Evolutionary conservation across 2,797 vertebrate species (phyloP).

Genomic region (Avahi laniger): DNA sequence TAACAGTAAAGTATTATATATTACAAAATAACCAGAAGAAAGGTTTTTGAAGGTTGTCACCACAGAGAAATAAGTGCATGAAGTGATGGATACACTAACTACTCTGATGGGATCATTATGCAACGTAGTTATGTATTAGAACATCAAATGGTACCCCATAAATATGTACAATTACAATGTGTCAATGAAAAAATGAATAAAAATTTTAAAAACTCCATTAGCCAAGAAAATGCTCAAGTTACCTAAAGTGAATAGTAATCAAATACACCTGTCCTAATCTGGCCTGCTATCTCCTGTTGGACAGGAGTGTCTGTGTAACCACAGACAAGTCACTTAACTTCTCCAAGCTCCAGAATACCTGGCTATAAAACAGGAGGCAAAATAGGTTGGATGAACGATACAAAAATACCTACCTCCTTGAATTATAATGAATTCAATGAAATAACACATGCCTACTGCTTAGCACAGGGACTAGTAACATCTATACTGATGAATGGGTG

Average conservation of each 20-base stretch:
- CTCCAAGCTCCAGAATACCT: not conserved
- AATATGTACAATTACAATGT: not conserved
- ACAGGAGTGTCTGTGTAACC: not conserved
- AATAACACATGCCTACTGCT: not conserved
- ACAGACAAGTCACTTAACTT: not conserved
- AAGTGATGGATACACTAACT: not conserved
- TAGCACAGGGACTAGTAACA: not conserved
- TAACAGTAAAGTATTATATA: not conserved
- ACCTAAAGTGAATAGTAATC: not conserved
- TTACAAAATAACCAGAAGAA: not conserved
- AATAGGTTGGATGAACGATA: not conserved
- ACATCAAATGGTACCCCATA: not conserved
- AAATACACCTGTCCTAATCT: not conserved
- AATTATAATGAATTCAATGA: not conserved
- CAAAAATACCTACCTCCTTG: not conserved
- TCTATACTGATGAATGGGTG: too few relatives aligned
- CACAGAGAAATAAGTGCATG: not conserved
- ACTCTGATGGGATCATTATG: not conserved
- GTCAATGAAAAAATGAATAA: not conserved
- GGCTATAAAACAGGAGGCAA: not conserved
- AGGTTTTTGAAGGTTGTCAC: not conserved
- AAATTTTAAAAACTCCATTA: not conserved
- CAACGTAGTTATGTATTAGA: not conserved
- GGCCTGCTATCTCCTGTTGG: not conserved
- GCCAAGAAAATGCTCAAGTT: not conserved